Evolutionary conservation across 1,140 invertebrate species (phyloP), one percentile per base, ranked within the genome.

Genomic region (Diplogasteroides magnus): DNA sequence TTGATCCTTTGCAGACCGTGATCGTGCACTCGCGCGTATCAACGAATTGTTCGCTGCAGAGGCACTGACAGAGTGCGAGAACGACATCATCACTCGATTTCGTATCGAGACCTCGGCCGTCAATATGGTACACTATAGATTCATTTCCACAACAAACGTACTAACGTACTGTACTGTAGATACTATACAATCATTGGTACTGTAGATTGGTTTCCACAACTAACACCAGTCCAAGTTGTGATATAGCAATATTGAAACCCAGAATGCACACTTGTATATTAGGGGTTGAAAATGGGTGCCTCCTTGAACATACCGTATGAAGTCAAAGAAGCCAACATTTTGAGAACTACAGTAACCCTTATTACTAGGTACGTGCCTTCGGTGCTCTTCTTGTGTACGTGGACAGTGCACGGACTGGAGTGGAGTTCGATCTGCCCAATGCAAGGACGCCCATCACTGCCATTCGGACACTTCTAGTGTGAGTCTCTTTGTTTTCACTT

Each of bases 351-450:
- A 6, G 37, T 48, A 48, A 48, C 19, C 37, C 37, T 11, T 19
- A 48, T 48, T 19, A 11, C 19, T 19, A 48, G 64, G 66, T 73
- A 23, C 31, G 72, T 25, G 31, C 74, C 1, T 70, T 75, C 31
- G 74, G 74, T 23, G 74, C 74, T 23, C 74, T 75, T 32, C 72
- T 75, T n/a, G 31, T 56, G 2, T 74, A 73, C 57, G 57, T 75
- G 27, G 74, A 75, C 31, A 61, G 57, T 15, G 63, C 68, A 13
- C 60, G 74, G 2, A 26, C 74, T 2, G 74, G 74, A 2, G 74
- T 75, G 0, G 67, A 74, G 58, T 66, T 56, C 13, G 67, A 74
- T 1, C 61, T 59, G 32, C 28, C 69, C 11, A 48, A 58, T n/a
- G 67, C 65, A 1, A 71, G 61, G 25, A 55, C 74, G n/a, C 74